Conservation (phyloP, 2,888 invertebrate genomes). For the Hedya salicella region DNA sequence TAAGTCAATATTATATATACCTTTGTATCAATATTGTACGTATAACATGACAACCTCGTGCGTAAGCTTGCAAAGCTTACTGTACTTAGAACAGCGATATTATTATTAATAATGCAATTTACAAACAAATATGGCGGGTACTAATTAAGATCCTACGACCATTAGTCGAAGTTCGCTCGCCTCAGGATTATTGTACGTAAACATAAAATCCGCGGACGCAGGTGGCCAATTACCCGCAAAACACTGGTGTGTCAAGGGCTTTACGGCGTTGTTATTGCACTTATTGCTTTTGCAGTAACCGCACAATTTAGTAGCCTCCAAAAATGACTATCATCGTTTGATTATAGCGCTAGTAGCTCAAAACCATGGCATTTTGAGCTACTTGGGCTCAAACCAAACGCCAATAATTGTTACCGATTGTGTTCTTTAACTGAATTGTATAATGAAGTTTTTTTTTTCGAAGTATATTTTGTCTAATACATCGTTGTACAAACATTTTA, state of each 20-base stretch:
- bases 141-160: conserved; percentile 18
- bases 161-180: conserved; percentile 10
- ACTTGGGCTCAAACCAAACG: no score
- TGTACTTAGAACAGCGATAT: not conserved
- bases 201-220: conserved; percentile 41
- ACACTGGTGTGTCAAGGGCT: conserved; percentile 47
- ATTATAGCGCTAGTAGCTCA: no score
- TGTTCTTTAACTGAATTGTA: not conserved
- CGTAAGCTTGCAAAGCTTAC: not conserved
- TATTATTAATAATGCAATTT: not conserved
- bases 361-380: no score
- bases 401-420: no score
- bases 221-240: conserved; percentile 50
- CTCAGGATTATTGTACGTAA: conserved; percentile 22
- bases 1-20: no score
- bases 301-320: conserved; percentile 7
- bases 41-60: not conserved
- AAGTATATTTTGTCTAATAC: no score
- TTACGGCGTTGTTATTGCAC: conserved; percentile 29
- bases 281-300: conserved; percentile 27
- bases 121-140: not conserved
- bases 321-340: not conserved
- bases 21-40: no score
- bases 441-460: not conserved
- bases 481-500: no score